Base-by-base conservation (phyloP, 2,888 invertebrate species). In the Micoletzkya japonica region DNA sequence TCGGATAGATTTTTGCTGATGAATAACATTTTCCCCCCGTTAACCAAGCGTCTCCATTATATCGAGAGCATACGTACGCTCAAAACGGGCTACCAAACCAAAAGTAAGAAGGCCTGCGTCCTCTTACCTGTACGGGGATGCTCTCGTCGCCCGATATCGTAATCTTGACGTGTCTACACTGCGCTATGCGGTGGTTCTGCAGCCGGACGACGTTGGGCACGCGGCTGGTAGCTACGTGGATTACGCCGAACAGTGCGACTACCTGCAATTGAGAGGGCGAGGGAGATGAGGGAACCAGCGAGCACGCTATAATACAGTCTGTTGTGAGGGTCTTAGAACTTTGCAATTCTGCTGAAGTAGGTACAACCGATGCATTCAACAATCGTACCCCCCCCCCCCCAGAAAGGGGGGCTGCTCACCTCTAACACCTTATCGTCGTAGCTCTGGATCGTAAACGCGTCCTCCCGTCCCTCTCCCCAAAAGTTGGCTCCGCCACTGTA, bases 401-500 rank as follows among this genome's bases (percentile, higher is more conserved):
- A 56, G 56, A 26, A 56, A 26, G n/a, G 26, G 24, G 56, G 24
- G 26, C 7, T 6, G 10, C 57, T 36, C 28, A 77, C 78, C 89
- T 97, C 97, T 60, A 97, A 88, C 73, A 97, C 92, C 71, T 93
- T 91, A 87, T 97, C 97, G 87, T 97, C 97, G 85, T 96, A 95
- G 20, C 93, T 93, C 2, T 95, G 95, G 0, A 94, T 91, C 24
- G 94, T 88, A 85, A 96, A 97, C 64, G 93, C 71, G 17, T 76
- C 76, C 52, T 67, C 70, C 30, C 67, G 26, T 7, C 57, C 57
- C 26, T 67, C 67, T 50, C 96, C 96, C 97, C 97, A 97, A 87
- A 97, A 97, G 87, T 96, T 96, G 37, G 95, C 94, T 58, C 97
- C 97, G 4, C 96, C 96, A 92, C 95, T 95, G 87, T 96, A 96